These are phyloP conservation scores for Zosterops borbonicus DNA, from an alignment of 2,113 vertebrate genomes.

Conservation along the genomic window DNA sequence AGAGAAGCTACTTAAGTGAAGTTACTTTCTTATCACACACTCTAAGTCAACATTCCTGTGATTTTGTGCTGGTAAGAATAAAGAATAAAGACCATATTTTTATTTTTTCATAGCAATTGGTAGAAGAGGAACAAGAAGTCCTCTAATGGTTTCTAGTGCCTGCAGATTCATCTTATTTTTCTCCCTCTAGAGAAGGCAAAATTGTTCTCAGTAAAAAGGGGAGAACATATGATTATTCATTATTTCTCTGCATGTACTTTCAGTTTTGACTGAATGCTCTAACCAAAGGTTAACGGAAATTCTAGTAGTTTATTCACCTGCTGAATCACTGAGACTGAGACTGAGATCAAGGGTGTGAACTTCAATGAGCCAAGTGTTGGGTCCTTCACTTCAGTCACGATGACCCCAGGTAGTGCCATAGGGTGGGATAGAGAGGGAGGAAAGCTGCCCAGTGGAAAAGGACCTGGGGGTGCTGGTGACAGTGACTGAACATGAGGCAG, in stretches of 20 bases:
- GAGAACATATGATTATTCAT: neutral
- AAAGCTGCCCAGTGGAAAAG: neutral
- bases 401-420: fast-evolving
- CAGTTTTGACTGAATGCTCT: neutral
- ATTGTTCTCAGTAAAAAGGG: neutral
- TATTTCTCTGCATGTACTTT: neutral
- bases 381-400: neutral
- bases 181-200: neutral
- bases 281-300: neutral
- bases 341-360: neutral
- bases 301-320: neutral
- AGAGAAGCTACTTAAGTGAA: neutral
- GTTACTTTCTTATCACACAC: neutral
- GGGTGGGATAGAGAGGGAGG: fast-evolving
- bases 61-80: neutral
- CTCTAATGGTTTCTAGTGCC: neutral
- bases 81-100: neutral
- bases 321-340: neutral
- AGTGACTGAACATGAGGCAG: neutral
- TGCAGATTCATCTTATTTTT: neutral
- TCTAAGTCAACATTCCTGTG: neutral
- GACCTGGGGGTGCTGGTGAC: neutral
- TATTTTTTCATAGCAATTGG: neutral
- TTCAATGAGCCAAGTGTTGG: neutral
- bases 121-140: neutral